Evolutionary conservation across 2,797 vertebrate species (phyloP).

Genomic region (Halcyon leucocephala): DNA sequence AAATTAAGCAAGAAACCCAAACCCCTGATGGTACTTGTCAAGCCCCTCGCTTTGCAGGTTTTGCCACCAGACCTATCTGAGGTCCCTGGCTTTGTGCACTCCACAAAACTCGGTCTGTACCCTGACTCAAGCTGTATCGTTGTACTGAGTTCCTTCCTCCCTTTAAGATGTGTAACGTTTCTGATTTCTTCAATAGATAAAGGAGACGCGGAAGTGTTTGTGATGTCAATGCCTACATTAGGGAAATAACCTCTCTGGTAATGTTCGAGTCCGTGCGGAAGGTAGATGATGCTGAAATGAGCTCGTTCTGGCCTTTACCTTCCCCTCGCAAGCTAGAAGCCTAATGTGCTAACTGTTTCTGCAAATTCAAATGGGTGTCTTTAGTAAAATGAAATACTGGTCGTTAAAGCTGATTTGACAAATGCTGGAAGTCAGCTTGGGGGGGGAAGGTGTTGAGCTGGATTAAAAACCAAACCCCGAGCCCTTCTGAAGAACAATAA

Average conservation of each 20-base stretch:
- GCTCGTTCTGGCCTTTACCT: slow-evolving; percentile 4
- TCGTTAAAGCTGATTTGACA: slow-evolving; percentile 26
- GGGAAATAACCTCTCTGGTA: slow-evolving; percentile 13
- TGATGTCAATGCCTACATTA: slow-evolving; percentile 16
- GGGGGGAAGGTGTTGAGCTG: slow-evolving; percentile 57
- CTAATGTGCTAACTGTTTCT: slow-evolving; percentile 29
- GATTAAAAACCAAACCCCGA: slow-evolving; percentile 43
- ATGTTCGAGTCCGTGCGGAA: background rate
- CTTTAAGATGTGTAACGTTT: background rate
- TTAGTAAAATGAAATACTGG: slow-evolving; percentile 35
- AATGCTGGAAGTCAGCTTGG: slow-evolving; percentile 21
- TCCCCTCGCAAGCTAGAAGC: slow-evolving; percentile 19
- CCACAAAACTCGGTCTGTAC: background rate
- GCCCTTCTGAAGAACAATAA: slow-evolving; percentile 61
- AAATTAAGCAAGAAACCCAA: background rate
- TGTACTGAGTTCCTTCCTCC: slow-evolving; percentile 23
- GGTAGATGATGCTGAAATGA: slow-evolving; percentile 15
- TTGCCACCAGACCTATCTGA: background rate
- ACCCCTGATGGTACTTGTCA: background rate
- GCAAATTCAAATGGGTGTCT: slow-evolving; percentile 20
- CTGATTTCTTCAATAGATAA: background rate
- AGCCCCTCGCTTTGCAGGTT: background rate
- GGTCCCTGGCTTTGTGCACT: background rate
- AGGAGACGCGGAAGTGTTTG: background rate
- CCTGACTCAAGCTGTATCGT: background rate